Evolutionary conservation across 2,113 vertebrate species (phyloP).

Genomic region (Lates calcarifer): DNA sequence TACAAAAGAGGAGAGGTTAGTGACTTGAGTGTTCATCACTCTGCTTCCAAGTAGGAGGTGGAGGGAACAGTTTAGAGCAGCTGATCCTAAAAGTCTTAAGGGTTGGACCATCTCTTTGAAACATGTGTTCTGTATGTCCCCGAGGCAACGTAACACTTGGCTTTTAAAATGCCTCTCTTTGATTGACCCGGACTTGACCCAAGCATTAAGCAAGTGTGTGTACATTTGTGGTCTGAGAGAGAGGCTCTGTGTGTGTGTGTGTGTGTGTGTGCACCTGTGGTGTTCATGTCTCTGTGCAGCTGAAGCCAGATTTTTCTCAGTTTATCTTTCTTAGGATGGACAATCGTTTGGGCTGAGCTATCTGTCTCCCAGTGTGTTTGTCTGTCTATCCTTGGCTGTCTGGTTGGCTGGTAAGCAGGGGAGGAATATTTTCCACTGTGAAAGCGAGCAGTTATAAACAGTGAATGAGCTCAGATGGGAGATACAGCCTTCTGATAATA

Average conservation of each 20-base stretch:
- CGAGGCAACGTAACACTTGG: constrained; percentile 51
- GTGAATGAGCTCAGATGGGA: constrained; percentile 49
- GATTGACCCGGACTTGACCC: constrained; percentile 54
- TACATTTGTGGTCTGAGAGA: constrained; percentile 7
- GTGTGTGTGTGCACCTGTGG: constrained; percentile 7
- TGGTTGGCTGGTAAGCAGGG: constrained; percentile 41
- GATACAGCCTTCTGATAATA: constrained; percentile 45
- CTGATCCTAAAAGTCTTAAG: constrained; percentile 40
- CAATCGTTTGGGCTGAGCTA: constrained; percentile 39
- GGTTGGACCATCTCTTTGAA: constrained; percentile 25
- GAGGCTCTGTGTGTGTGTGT: background rate
- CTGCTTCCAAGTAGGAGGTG: background rate
- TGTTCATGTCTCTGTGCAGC: constrained; percentile 18
- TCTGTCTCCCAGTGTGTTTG: constrained; percentile 42
- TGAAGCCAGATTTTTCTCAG: constrained; percentile 38
- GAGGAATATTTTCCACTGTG: constrained; percentile 71
- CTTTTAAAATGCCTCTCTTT: constrained; percentile 50
- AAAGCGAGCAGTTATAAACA: constrained; percentile 58
- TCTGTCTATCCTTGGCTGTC: constrained; percentile 46
- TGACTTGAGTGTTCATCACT: constrained; percentile 14
- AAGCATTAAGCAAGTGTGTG: constrained; percentile 40
- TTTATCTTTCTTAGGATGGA: constrained; percentile 57
- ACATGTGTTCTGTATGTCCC: constrained; percentile 35
- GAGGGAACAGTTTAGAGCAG: constrained; percentile 34
- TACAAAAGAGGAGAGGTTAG: background rate